phyloP scores from a whole-genome alignment of 2,797 vertebrate genomes.

The Brotula barbata region DNA sequence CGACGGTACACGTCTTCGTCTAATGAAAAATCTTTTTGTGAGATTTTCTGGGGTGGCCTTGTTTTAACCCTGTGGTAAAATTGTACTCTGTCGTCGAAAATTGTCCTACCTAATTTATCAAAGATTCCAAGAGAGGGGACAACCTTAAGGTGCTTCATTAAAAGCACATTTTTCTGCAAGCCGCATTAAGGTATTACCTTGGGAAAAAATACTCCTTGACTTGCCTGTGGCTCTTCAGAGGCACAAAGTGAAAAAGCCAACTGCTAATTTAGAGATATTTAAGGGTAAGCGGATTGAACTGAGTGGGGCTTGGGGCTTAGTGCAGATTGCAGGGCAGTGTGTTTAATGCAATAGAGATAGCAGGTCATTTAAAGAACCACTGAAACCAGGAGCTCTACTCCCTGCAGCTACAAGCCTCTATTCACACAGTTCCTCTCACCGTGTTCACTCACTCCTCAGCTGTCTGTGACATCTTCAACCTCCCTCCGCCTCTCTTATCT shows the following conservation, averaged over 20 bases:
- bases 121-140: constrained; percentile 45
- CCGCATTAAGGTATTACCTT: constrained; percentile 46
- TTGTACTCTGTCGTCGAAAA: constrained; percentile 45
- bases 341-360: constrained; percentile 71
- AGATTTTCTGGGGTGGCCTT: no score
- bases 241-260: constrained; percentile 68
- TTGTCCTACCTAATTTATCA: constrained; percentile 60
- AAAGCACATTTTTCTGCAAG: constrained; percentile 52
- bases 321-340: constrained; percentile 69
- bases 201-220: constrained; percentile 16
- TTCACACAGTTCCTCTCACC: constrained; percentile 15
- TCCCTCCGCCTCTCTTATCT: not conserved
- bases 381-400: constrained; percentile 52
- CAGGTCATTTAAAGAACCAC: constrained; percentile 69
- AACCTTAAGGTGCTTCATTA: constrained; percentile 62
- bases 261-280: constrained; percentile 72
- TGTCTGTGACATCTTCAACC: not conserved
- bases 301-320: constrained; percentile 70
- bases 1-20: no score
- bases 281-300: constrained; percentile 72
- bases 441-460: constrained; percentile 19
- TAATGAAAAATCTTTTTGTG: no score
- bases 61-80: no score
- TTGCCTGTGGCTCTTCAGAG: constrained; percentile 51
- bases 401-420: constrained; percentile 45